phyloP scores from a whole-genome alignment of 2,888 invertebrate species.

The Lymantria dispar region DNA sequence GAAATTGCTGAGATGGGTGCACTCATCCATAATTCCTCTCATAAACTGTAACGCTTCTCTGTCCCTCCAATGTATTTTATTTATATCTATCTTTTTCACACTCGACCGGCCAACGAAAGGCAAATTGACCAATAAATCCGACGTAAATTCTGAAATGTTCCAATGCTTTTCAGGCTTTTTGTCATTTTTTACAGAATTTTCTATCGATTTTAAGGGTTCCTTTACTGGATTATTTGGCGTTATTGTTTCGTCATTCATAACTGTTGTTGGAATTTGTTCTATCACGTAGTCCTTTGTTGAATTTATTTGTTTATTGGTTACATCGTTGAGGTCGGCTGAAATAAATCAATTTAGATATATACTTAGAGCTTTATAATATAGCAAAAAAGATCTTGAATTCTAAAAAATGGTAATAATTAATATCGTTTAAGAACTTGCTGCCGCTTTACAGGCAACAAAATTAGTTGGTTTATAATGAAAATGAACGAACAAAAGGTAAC shows the following conservation, averaged over 20 bases:
- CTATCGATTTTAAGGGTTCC: constrained; percentile 9
- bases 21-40: constrained; percentile 99
- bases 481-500: too few relatives aligned
- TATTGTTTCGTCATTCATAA: neutral
- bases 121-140: constrained; percentile 64
- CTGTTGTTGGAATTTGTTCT: neutral
- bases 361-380: neutral
- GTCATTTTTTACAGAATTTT: constrained; percentile 14
- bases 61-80: constrained; percentile 86
- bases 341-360: neutral
- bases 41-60: constrained; percentile 95
- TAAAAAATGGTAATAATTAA: too few relatives aligned
- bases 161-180: constrained; percentile 47
- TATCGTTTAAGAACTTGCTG: too few relatives aligned
- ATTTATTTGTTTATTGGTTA: neutral
- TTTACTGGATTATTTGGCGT: neutral
- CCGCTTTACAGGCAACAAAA: too few relatives aligned
- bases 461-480: too few relatives aligned
- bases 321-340: constrained; percentile 15
- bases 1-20: constrained; percentile 97
- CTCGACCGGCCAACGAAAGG: constrained; percentile 50
- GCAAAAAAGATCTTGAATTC: too few relatives aligned
- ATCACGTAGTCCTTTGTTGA: neutral
- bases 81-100: constrained; percentile 79
- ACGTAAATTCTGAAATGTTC: constrained; percentile 63